These are phyloP conservation scores for Passer montanus DNA, from an alignment of 2,113 vertebrate species.

Conservation along the genomic window DNA sequence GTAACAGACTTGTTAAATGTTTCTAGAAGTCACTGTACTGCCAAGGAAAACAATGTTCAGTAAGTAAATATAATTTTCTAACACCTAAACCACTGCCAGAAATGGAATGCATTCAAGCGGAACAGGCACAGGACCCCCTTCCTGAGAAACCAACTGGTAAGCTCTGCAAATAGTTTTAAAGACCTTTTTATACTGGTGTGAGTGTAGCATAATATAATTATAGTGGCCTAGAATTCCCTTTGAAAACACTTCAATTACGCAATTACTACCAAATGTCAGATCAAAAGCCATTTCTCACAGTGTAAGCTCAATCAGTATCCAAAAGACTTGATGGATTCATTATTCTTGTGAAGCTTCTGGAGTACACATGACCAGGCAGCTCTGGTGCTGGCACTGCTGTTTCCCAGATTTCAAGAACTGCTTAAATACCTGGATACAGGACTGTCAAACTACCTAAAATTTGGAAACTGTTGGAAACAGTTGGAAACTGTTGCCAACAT, in stretches of 20 bases:
- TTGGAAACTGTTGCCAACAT: not conserved
- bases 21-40: not conserved
- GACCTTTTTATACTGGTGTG: not conserved
- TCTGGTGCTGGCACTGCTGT: not conserved
- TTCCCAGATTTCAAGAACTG: not conserved
- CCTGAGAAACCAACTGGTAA: not conserved
- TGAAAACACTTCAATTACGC: not conserved
- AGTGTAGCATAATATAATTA: not conserved
- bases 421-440: not conserved
- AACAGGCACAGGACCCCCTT: not conserved
- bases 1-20: not conserved
- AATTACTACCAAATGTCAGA: not conserved
- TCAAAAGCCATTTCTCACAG: not conserved
- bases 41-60: not conserved
- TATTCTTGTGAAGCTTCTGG: not conserved
- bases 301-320: not conserved
- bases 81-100: not conserved
- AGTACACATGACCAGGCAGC: not conserved
- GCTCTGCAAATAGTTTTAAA: not conserved
- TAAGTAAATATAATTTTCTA: not conserved
- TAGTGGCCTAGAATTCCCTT: not conserved
- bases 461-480: not conserved
- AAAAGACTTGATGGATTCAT: not conserved
- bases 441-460: not conserved
- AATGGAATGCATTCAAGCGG: not conserved